These are phyloP conservation scores for Chlorospingus flavigularis DNA, from an alignment of 2,797 vertebrate species.

Conservation along the genomic window DNA sequence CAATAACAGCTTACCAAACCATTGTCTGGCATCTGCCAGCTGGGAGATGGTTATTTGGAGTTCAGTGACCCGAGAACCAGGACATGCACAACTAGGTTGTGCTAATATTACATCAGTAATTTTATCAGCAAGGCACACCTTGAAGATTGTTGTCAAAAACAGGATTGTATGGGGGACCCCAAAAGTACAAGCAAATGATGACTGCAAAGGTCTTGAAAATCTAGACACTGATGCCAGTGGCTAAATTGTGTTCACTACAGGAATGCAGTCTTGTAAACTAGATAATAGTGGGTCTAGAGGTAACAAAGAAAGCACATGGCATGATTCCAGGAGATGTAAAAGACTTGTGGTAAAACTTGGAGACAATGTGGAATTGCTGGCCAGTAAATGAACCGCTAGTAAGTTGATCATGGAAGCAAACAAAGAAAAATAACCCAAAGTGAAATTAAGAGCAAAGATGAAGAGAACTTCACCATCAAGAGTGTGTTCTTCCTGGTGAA, in stretches of 20 bases:
- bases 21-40: not conserved
- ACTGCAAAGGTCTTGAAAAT: not conserved
- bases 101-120: not conserved
- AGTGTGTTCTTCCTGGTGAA: not conserved
- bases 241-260: not conserved
- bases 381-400: not conserved
- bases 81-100: not conserved
- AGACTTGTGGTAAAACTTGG: not conserved
- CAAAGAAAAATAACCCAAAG: not conserved
- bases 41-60: not conserved
- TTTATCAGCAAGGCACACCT: not conserved
- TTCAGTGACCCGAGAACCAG: not conserved
- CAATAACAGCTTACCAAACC: not conserved
- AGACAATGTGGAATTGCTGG: not conserved
- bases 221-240: not conserved
- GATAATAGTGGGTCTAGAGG: not conserved
- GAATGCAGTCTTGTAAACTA: not conserved
- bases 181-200: not conserved
- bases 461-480: not conserved
- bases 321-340: not conserved
- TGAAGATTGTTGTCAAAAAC: not conserved
- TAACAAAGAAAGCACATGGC: not conserved
- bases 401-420: not conserved
- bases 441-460: not conserved
- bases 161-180: not conserved